Percentiles rank a stretch among this genome's conserved stretches.
phyloP scores from a whole-genome alignment of 1,140 invertebrate species.

The Halotydeus destructor region DNA sequence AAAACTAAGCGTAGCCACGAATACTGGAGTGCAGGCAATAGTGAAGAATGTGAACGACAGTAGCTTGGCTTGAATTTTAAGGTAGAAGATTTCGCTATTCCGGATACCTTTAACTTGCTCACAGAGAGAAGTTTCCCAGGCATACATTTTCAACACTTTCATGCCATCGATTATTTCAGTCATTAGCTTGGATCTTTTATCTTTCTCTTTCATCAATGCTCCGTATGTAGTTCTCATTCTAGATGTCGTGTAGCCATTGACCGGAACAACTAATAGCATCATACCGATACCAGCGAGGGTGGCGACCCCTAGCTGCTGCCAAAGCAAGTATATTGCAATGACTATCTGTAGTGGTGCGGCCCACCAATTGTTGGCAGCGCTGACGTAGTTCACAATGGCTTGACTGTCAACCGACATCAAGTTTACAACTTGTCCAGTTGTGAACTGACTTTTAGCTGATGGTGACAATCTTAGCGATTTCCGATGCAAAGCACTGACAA shows the following conservation, averaged over 20 bases:
- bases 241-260: constrained; percentile 70
- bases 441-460: constrained; percentile 15
- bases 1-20: constrained; percentile 13
- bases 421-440: constrained; percentile 18
- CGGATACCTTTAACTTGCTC: constrained; percentile 8
- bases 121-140: constrained; percentile 39
- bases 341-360: constrained; percentile 20
- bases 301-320: constrained; percentile 21
- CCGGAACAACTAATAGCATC: constrained; percentile 50
- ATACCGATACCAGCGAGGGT: constrained; percentile 26
- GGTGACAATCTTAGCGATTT: constrained; percentile 15
- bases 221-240: constrained; percentile 35
- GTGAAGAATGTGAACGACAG: constrained; percentile 12
- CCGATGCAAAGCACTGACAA: constrained; percentile 11
- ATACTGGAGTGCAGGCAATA: constrained; percentile 14
- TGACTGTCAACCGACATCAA: constrained; percentile 16
- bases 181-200: constrained; percentile 23
- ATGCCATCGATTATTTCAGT: constrained; percentile 35
- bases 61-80: constrained; percentile 8
- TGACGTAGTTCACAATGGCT: constrained; percentile 11
- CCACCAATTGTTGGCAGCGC: constrained; percentile 17
- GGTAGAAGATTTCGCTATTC: constrained; percentile 9
- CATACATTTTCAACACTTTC: constrained; percentile 52
- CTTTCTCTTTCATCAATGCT: constrained; percentile 23
- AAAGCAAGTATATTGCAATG: constrained; percentile 23